Evolutionary conservation across 2,113 vertebrate species (phyloP).

Genomic region (Sander vitreus): DNA sequence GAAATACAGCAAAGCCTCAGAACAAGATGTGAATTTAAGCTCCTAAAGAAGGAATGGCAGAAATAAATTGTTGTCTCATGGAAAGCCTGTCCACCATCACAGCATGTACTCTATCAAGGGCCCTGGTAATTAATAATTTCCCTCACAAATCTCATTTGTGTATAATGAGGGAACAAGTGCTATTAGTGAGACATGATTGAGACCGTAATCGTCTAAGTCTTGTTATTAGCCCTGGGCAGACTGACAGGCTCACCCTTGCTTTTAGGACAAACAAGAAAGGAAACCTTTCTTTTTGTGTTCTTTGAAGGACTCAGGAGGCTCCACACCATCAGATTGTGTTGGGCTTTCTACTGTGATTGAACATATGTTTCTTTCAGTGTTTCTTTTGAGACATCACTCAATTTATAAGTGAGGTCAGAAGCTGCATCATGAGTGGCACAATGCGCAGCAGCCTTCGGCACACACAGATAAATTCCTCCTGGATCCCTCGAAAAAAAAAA

Average conservation of each 20-base stretch:
- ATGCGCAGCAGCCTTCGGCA: constrained; percentile 18
- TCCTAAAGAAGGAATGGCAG: no score
- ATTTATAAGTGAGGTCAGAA: constrained; percentile 3
- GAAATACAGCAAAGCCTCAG: not conserved
- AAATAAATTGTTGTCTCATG: constrained; percentile 19
- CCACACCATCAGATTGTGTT: not conserved
- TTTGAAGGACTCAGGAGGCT: not conserved
- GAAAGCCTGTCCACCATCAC: constrained; percentile 26
- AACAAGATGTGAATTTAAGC: not conserved
- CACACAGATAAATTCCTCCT: not conserved
- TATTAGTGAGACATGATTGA: constrained; percentile 47
- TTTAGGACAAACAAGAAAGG: constrained; percentile 26
- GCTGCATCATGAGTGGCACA: not conserved
- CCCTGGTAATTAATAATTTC: constrained; percentile 64
- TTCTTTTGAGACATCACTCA: constrained; percentile 20
- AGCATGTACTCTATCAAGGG: constrained; percentile 38
- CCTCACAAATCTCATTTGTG: constrained; percentile 68
- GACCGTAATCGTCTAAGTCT: constrained; percentile 39
- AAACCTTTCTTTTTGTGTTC: not conserved
- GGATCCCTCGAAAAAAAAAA: not conserved
- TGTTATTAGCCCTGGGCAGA: not conserved
- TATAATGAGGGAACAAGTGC: constrained; percentile 64
- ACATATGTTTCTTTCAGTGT: constrained; percentile 3
- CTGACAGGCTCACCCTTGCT: constrained; percentile 18
- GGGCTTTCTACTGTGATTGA: not conserved